Percentiles rank a stretch among this genome's conserved stretches.
phyloP scores from a whole-genome alignment of 2,888 invertebrate species.

The Polia nebulosa region DNA sequence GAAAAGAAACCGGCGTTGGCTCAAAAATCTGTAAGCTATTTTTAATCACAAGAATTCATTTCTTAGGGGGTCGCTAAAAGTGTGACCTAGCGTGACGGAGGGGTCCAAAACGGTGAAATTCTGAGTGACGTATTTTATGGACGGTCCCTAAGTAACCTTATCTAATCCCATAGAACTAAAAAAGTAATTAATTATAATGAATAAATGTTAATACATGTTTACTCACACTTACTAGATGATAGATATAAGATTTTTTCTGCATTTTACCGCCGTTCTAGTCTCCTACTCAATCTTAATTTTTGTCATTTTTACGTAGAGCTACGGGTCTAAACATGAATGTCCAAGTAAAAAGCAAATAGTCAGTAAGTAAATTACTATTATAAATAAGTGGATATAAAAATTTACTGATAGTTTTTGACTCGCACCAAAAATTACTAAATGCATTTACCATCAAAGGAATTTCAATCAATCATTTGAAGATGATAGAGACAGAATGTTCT shows the following conservation, averaged over 20 bases:
- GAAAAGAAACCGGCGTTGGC: too few species aligned
- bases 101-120: too few species aligned
- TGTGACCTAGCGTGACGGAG: too few species aligned
- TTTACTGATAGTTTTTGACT: conserved; percentile 1
- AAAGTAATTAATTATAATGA: neutral
- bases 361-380: conserved; percentile 13
- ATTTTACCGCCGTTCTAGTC: conserved; percentile 42
- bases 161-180: conserved; percentile 3
- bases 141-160: neutral
- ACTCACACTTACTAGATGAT: conserved; percentile 3
- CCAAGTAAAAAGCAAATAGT: conserved; percentile 7
- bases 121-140: too few species aligned
- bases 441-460: neutral
- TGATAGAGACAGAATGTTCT: neutral
- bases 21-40: too few species aligned
- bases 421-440: neutral
- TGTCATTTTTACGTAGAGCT: conserved; percentile 25
- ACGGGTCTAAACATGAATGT: conserved; percentile 14
- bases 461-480: neutral
- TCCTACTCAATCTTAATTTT: conserved; percentile 17
- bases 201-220: neutral
- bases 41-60: too few species aligned
- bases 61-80: too few species aligned
- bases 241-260: conserved; percentile 17
- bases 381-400: conserved; percentile 15